phyloP scores from a whole-genome alignment of 2,113 vertebrate species.

The Centrocercus urophasianus region DNA sequence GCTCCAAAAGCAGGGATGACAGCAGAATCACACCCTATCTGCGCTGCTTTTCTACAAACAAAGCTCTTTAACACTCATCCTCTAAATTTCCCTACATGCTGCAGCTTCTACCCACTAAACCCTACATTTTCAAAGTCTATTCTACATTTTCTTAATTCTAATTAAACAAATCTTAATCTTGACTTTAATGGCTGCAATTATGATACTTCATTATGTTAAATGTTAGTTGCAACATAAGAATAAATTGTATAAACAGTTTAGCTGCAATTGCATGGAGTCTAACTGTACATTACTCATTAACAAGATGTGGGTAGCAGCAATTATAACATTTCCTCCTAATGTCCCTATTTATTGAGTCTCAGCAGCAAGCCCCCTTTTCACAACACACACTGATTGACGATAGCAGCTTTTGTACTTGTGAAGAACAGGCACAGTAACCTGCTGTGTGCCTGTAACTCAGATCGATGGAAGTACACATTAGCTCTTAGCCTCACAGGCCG shows the following conservation, averaged over 20 bases:
- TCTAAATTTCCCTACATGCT: conserved; percentile 14
- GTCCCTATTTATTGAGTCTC: conserved; percentile 88
- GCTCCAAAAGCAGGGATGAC: not conserved
- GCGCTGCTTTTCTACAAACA: conserved; percentile 51
- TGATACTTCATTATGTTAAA: conserved; percentile 87
- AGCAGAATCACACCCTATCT: not conserved
- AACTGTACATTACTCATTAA: conserved; percentile 91
- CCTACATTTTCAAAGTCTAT: conserved; percentile 72
- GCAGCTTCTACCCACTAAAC: conserved; percentile 51
- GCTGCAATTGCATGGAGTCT: conserved; percentile 85
- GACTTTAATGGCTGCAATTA: conserved; percentile 87
- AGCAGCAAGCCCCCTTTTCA: conserved; percentile 83
- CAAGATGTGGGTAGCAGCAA: conserved; percentile 88
- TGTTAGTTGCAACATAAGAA: conserved; percentile 86
- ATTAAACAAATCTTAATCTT: conserved; percentile 89
- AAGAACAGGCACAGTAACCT: conserved; percentile 78
- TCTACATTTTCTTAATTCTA: conserved; percentile 88
- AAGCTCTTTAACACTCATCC: conserved; percentile 39
- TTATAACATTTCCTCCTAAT: conserved; percentile 87
- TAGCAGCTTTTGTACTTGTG: conserved; percentile 79
- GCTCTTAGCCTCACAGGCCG: conserved; percentile 79
- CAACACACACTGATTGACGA: conserved; percentile 82
- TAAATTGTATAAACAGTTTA: conserved; percentile 90
- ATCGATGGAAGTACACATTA: conserved; percentile 88
- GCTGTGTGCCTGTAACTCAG: conserved; percentile 80